Evolutionary conservation across 2,888 invertebrate genomes (phyloP).

Genomic region (Parascotia fuliginaria): DNA sequence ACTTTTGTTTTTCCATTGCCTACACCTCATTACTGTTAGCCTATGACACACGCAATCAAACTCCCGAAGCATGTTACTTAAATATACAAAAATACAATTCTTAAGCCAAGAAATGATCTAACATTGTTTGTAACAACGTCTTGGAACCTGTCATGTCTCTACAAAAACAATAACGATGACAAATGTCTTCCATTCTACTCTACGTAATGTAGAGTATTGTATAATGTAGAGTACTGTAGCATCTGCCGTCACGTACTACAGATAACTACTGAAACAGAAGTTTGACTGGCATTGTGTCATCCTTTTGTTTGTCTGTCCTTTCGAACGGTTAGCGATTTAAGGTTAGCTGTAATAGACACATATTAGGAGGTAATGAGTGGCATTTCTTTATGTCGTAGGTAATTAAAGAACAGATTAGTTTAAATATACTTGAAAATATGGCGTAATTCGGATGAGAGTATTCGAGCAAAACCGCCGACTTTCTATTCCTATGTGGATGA

Average conservation of each 20-base stretch:
- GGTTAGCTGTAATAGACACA: conserved; percentile 23
- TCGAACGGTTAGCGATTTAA: conserved; percentile 22
- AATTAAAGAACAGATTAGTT: conserved; percentile 11
- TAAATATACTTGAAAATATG: not conserved
- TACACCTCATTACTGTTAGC: too few species aligned
- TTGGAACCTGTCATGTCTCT: conserved; percentile 25
- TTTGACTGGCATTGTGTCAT: conserved; percentile 61
- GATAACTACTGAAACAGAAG: conserved; percentile 73
- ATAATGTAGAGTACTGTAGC: too few species aligned
- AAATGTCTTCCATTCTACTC: conserved; percentile 26
- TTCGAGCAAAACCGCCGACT: too few species aligned
- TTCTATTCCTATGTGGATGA: too few species aligned
- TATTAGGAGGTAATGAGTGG: conserved; percentile 31
- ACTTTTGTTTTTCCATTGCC: too few species aligned
- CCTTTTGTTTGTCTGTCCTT: conserved; percentile 45
- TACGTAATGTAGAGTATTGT: conserved; percentile 19
- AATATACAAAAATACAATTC: too few species aligned
- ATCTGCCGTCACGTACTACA: conserved; percentile 23
- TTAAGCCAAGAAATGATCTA: not conserved
- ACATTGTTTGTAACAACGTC: conserved; percentile 28
- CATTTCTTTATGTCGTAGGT: conserved; percentile 13
- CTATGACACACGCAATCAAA: too few species aligned
- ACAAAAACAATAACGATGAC: conserved; percentile 32
- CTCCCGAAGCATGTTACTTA: too few species aligned
- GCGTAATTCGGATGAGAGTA: conserved; percentile 9